Conservation (phyloP, 2,797 vertebrate species). For the Tokudaia tokunoshimensis region DNA sequence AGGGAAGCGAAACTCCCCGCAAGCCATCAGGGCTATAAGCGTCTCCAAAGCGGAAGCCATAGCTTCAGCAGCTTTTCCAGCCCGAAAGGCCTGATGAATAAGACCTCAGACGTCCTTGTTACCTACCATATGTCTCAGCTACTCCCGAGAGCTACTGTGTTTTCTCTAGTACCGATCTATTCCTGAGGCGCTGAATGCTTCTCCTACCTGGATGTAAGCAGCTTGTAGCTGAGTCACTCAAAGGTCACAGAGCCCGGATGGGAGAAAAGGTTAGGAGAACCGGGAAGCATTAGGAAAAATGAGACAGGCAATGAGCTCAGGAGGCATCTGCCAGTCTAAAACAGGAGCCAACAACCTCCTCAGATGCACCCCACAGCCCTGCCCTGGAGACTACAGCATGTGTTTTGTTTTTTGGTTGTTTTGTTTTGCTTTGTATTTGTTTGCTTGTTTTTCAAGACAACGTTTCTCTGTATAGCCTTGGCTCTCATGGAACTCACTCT, state of each 20-base stretch:
- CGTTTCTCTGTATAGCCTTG: not conserved
- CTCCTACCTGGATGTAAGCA: not conserved
- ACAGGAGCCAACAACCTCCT: not conserved
- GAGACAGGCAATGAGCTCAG: accelerated
- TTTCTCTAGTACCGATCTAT: not conserved
- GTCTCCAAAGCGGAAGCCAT: not conserved
- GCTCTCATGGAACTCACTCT: not conserved
- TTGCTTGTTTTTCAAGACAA: not conserved
- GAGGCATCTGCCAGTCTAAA: not conserved
- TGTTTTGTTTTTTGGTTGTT: not conserved
- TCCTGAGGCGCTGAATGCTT: not conserved
- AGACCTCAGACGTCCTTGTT: not conserved
- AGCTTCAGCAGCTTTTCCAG: not conserved
- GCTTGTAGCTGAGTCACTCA: not conserved
- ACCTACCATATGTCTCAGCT: not conserved
- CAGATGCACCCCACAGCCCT: accelerated
- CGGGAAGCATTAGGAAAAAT: not conserved
- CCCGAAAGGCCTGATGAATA: not conserved
- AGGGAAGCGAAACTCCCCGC: not conserved
- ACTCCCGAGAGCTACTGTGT: not conserved
- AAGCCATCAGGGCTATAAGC: not conserved
- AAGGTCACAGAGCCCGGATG: not conserved
- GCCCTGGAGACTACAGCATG: not conserved
- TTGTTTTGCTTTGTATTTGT: not conserved
- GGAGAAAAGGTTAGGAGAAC: not conserved